A percentile compares a stretch with the other conserved stretches of the same genome.
Evolutionary conservation across 30 jellyfish, hydroid and myxozoan genomes (phyloP).

Genomic region (Hydractinia symbiolongicarpus): DNA sequence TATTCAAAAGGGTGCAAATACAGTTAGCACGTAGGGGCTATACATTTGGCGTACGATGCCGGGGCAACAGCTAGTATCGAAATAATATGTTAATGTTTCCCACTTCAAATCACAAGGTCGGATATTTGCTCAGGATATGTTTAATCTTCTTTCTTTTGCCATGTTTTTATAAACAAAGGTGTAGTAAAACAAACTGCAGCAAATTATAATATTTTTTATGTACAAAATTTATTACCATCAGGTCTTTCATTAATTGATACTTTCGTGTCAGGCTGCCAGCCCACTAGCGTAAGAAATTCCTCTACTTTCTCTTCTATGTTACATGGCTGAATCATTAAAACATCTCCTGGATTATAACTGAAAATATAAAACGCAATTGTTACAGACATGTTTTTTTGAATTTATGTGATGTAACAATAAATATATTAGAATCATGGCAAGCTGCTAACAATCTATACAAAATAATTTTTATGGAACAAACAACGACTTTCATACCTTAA

Average conservation of each 20-base stretch:
- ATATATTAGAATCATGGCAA: background rate
- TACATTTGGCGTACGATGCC: too few relatives aligned
- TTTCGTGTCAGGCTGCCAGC: constrained; percentile 44
- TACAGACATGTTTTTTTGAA: background rate
- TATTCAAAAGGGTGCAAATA: too few relatives aligned
- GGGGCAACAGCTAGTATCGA: too few relatives aligned
- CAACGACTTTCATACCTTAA: constrained; percentile 26
- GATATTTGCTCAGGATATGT: too few relatives aligned
- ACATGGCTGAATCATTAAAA: constrained; percentile 75
- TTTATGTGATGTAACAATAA: background rate
- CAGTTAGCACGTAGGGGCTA: too few relatives aligned
- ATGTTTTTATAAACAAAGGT: too few relatives aligned
- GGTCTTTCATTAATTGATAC: constrained; percentile 26
- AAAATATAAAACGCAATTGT: background rate
- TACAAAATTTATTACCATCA: constrained; percentile 27
- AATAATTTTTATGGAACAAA: too few relatives aligned
- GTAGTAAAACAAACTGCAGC: background rate
- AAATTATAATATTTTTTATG: background rate
- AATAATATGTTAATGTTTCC: too few relatives aligned
- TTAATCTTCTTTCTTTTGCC: too few relatives aligned
- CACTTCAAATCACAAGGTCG: too few relatives aligned
- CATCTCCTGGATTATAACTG: constrained; percentile 94
- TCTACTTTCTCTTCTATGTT: constrained; percentile 55
- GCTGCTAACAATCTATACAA: too few relatives aligned
- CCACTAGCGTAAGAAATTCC: constrained; percentile 51